These are phyloP conservation scores for Lichenostomus cassidix DNA, from an alignment of 2,113 vertebrate species.

Conservation along the genomic window DNA sequence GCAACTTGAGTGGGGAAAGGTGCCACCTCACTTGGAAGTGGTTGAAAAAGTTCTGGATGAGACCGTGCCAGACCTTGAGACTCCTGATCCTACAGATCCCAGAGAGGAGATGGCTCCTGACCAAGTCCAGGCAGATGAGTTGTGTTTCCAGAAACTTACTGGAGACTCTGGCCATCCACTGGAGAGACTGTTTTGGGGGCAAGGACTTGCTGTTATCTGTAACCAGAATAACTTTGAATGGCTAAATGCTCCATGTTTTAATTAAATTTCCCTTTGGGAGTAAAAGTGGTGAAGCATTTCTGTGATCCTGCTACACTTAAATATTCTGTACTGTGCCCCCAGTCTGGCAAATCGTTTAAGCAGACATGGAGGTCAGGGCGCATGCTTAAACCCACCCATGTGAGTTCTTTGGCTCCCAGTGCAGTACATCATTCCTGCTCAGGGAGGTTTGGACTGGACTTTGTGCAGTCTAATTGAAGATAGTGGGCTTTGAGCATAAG, in stretches of 20 bases:
- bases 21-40: neutral
- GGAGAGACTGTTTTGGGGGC: neutral
- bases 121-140: neutral
- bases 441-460: neutral
- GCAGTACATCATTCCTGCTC: neutral
- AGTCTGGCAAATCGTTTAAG: neutral
- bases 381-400: neutral
- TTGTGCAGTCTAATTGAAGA: neutral
- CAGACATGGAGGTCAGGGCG: neutral
- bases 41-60: neutral
- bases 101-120: neutral
- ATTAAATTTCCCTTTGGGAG: neutral
- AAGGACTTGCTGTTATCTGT: neutral
- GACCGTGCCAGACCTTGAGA: neutral
- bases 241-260: neutral
- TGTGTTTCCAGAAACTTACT: neutral
- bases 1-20: neutral
- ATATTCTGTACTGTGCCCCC: neutral
- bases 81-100: neutral
- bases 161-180: neutral
- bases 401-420: neutral
- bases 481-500: neutral
- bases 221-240: neutral
- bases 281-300: conserved; percentile 1
- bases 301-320: neutral